A percentile compares a stretch with the other conserved stretches of the same genome.
phyloP scores from a whole-genome alignment of 2,113 vertebrate species.

The Phylloscopus trochilus region DNA sequence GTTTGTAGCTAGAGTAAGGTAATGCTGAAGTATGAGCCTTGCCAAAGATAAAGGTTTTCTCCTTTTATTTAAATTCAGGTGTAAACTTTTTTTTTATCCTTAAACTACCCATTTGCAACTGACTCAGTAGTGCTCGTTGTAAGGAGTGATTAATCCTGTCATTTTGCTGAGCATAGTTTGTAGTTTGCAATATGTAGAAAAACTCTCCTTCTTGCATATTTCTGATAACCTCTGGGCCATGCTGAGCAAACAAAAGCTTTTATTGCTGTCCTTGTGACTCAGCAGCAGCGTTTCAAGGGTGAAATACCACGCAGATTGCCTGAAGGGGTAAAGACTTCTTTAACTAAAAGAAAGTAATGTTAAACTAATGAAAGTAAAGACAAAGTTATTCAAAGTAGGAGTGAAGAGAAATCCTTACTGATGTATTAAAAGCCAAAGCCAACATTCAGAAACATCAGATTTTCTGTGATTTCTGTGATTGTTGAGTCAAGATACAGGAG shows the following conservation, averaged over 20 bases:
- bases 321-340: background rate
- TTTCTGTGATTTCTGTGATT: background rate
- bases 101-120: background rate
- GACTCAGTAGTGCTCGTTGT: background rate
- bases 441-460: background rate
- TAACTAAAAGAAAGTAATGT: background rate
- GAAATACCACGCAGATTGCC: background rate
- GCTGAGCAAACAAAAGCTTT: slow-evolving; percentile 61
- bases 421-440: background rate
- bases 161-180: background rate
- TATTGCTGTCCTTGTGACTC: slow-evolving; percentile 41
- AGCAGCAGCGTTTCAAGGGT: slow-evolving; percentile 50
- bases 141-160: slow-evolving; percentile 28
- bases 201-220: slow-evolving; percentile 28
- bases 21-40: background rate
- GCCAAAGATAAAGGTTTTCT: background rate
- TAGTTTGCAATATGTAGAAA: slow-evolving; percentile 15
- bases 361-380: too few species aligned
- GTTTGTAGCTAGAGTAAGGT: background rate
- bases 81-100: background rate
- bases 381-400: background rate
- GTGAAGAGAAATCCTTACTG: background rate
- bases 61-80: background rate
- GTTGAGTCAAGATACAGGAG: background rate
- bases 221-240: slow-evolving; percentile 50